A percentile compares a stretch with the other conserved stretches of the same genome.
Evolutionary conservation across 2,888 invertebrate genomes (phyloP).

Genomic region (Orthosia gracilis): DNA sequence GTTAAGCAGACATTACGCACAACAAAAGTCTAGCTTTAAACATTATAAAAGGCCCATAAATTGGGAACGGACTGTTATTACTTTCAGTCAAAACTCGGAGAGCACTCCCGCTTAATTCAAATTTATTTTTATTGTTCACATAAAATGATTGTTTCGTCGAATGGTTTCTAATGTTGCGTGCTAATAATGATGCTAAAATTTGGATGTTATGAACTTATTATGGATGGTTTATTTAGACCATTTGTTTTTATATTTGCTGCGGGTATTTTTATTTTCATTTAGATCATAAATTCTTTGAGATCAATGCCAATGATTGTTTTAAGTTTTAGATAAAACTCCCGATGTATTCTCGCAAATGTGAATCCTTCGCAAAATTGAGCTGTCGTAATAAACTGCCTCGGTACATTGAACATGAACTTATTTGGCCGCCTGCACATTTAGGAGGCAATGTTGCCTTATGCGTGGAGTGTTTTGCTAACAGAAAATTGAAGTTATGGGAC

Average conservation of each 20-base stretch:
- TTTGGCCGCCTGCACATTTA: background rate
- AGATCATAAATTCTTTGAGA: background rate
- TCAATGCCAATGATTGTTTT: background rate
- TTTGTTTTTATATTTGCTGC: constrained; percentile 27
- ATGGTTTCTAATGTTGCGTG: constrained; percentile 51
- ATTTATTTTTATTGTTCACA: constrained; percentile 73
- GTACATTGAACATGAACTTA: constrained; percentile 19
- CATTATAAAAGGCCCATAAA: constrained; percentile 68
- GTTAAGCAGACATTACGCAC: constrained; percentile 55
- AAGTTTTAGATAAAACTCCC: background rate
- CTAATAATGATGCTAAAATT: constrained; percentile 40
- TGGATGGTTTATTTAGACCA: constrained; percentile 11
- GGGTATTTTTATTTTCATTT: constrained; percentile 12
- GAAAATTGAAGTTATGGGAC: background rate
- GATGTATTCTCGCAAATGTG: background rate
- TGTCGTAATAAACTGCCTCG: constrained; percentile 12
- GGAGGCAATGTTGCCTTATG: background rate
- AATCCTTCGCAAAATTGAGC: constrained; percentile 3
- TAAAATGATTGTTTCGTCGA: constrained; percentile 66
- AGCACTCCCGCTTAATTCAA: constrained; percentile 68
- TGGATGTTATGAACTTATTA: constrained; percentile 39
- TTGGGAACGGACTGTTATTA: constrained; percentile 68
- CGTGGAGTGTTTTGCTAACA: background rate
- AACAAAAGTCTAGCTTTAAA: constrained; percentile 58
- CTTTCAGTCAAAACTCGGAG: constrained; percentile 67